A percentile compares a stretch with the other conserved stretches of the same genome.
phyloP scores from a whole-genome alignment of 2,888 invertebrate genomes.

The Liodrosophila aerea region DNA sequence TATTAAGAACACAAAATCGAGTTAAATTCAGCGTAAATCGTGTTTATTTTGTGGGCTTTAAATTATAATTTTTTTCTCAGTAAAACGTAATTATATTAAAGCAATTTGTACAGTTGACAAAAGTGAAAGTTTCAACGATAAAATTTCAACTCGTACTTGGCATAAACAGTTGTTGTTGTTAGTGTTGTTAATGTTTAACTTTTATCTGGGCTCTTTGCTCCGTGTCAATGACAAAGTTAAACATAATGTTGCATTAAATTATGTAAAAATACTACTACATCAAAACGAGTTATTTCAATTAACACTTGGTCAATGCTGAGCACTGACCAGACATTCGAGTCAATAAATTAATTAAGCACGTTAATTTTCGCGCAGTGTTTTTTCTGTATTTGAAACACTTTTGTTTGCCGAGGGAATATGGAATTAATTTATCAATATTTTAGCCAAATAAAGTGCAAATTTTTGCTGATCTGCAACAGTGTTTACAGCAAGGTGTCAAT shows the following conservation, averaged over 20 bases:
- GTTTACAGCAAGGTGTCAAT: no score
- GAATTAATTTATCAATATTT: slow-evolving; percentile 36
- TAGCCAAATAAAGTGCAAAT: slow-evolving; percentile 27
- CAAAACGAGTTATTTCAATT: slow-evolving; percentile 42
- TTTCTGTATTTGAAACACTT: no score
- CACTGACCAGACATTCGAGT: neutral
- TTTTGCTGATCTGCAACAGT: slow-evolving; percentile 4
- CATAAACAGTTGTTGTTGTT: no score
- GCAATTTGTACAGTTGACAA: slow-evolving; percentile 23
- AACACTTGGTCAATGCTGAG: slow-evolving; percentile 7
- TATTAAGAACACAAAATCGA: no score
- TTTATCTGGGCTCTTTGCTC: slow-evolving; percentile 6
- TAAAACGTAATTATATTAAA: slow-evolving; percentile 24
- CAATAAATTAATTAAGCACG: slow-evolving; percentile 30
- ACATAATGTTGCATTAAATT: slow-evolving; percentile 43
- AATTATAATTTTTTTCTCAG: slow-evolving; percentile 15
- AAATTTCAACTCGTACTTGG: no score
- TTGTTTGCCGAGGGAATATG: no score
- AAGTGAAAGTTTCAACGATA: slow-evolving; percentile 47
- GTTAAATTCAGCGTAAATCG: no score
- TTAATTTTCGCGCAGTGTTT: no score
- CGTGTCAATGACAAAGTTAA: slow-evolving; percentile 53
- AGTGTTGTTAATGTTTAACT: neutral
- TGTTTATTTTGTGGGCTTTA: neutral
- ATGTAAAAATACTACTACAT: slow-evolving; percentile 29